Evolutionary conservation across 2,888 invertebrate species (phyloP).

Genomic region (Ethmia dodecea): DNA sequence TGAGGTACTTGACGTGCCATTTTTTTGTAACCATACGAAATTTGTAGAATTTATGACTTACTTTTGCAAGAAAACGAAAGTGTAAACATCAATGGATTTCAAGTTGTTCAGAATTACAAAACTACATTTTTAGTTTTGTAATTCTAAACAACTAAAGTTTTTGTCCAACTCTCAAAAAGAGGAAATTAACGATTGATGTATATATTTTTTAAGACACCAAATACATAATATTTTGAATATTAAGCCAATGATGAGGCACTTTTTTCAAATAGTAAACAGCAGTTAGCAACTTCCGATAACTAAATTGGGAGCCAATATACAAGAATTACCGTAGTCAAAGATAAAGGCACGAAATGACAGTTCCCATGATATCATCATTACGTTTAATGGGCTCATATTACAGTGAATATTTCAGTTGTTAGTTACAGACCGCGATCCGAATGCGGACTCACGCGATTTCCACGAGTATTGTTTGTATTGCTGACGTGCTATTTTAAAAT

Average conservation of each 20-base stretch:
- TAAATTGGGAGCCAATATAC: constrained; percentile 8
- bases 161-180: too few relatives aligned
- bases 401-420: constrained; percentile 65
- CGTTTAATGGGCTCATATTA: constrained; percentile 58
- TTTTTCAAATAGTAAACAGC: too few relatives aligned
- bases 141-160: too few relatives aligned
- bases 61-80: constrained; percentile 50
- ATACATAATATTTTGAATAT: too few relatives aligned
- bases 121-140: too few relatives aligned
- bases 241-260: too few relatives aligned
- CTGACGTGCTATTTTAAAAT: constrained; percentile 9
- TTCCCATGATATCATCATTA: constrained; percentile 71
- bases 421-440: constrained; percentile 49
- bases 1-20: constrained; percentile 29
- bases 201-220: too few relatives aligned
- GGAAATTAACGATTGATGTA: too few relatives aligned
- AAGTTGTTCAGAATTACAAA: too few relatives aligned
- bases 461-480: not conserved
- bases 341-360: constrained; percentile 39
- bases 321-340: constrained; percentile 13
- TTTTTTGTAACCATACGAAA: constrained; percentile 39
- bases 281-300: constrained; percentile 5
- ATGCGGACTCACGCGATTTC: constrained; percentile 48
- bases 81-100: constrained; percentile 33
- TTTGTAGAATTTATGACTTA: constrained; percentile 47